phyloP scores from a whole-genome alignment of 2,113 vertebrate species.

The Brachyhypopomus occidentalis region DNA sequence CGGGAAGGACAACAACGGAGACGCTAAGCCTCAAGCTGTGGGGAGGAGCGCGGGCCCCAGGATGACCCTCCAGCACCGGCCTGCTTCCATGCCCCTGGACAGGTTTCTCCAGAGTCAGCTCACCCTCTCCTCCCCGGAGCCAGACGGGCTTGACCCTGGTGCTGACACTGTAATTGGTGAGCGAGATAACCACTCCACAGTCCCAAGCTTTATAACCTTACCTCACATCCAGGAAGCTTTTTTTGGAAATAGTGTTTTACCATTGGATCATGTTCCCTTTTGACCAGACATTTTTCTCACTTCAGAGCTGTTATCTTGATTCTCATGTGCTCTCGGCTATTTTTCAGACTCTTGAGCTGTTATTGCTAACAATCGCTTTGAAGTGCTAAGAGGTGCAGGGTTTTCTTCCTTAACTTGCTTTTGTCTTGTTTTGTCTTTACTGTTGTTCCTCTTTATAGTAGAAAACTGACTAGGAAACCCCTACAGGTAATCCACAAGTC shows the following conservation, averaged over 20 bases:
- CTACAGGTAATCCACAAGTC: slow-evolving; percentile 89
- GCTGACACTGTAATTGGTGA: slow-evolving; percentile 77
- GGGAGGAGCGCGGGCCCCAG: slow-evolving; percentile 66
- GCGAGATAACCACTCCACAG: slow-evolving; percentile 44
- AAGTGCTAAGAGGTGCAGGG: slow-evolving; percentile 45
- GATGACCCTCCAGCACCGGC: slow-evolving; percentile 77
- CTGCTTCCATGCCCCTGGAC: slow-evolving; percentile 90
- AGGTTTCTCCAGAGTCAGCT: slow-evolving; percentile 79
- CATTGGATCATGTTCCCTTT: neutral
- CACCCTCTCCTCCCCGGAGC: slow-evolving; percentile 68
- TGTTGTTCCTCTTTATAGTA: slow-evolving; percentile 93
- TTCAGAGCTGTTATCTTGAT: neutral
- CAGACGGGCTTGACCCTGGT: slow-evolving; percentile 62
- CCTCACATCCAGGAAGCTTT: neutral
- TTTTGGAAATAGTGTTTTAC: too few species aligned
- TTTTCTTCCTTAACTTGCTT: slow-evolving; percentile 82
- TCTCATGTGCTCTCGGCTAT: neutral
- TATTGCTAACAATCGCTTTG: slow-evolving; percentile 9
- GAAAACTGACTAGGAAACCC: slow-evolving; percentile 98
- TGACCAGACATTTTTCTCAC: neutral
- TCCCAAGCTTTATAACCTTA: neutral
- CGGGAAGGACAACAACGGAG: slow-evolving; percentile 72
- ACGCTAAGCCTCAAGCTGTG: slow-evolving; percentile 65
- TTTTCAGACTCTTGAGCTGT: neutral
- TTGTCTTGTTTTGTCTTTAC: slow-evolving; percentile 94